These are phyloP conservation scores for Neolamprologus sp. DNA, from an alignment of 2,113 vertebrate species.

Conservation along the genomic window DNA sequence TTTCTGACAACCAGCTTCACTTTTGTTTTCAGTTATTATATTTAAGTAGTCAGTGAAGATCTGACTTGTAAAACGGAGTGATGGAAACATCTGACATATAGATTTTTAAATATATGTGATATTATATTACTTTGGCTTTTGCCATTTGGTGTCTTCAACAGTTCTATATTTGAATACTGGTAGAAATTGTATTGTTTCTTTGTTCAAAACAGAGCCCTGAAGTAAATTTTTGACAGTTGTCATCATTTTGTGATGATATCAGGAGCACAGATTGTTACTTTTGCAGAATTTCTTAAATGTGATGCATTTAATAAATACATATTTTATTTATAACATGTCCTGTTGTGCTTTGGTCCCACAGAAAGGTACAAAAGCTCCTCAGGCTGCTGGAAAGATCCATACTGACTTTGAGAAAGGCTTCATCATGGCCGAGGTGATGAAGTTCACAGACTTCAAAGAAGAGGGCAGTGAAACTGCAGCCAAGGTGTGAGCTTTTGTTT, in stretches of 20 bases:
- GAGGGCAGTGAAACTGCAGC: conserved; percentile 89
- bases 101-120: neutral
- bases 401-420: conserved; percentile 99
- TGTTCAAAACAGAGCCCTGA: neutral
- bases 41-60: neutral
- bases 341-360: conserved; percentile 58
- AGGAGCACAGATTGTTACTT: neutral
- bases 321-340: neutral
- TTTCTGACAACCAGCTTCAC: neutral
- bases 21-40: neutral
- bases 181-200: neutral
- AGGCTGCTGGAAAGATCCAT: conserved; percentile 98
- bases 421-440: conserved; percentile 99
- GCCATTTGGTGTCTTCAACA: neutral
- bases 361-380: conserved; percentile 95
- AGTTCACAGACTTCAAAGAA: conserved; percentile 95
- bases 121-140: neutral
- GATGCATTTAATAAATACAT: neutral
- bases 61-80: neutral
- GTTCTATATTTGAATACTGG: neutral
- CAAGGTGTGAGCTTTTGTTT: conserved; percentile 74
- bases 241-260: neutral
- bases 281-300: neutral
- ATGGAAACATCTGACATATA: neutral
- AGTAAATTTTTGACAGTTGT: neutral